These are phyloP conservation scores for Dolichoris vasculosae DNA, from an alignment of 1,140 invertebrate species.

Conservation along the genomic window DNA sequence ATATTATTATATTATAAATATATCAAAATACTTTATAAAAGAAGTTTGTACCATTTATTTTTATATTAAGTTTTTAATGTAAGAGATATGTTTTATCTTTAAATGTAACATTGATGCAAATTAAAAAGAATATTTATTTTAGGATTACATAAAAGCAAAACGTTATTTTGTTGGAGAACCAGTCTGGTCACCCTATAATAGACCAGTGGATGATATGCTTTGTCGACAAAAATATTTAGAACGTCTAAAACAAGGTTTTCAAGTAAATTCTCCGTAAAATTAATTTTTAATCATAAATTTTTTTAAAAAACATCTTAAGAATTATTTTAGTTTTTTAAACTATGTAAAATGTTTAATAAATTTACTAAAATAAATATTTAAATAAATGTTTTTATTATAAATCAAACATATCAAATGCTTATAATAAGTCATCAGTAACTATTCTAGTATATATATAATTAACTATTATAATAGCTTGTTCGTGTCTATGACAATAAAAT, in stretches of 20 bases:
- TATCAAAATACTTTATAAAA: too few relatives aligned
- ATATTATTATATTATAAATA: too few relatives aligned
- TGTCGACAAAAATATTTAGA: slow-evolving; percentile 83
- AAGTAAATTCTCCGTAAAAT: slow-evolving; percentile 54
- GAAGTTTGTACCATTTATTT: too few relatives aligned
- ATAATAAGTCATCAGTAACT: neutral
- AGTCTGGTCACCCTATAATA: slow-evolving; percentile 92
- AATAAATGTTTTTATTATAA: slow-evolving; percentile 11
- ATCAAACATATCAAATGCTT: neutral
- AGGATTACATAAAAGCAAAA: slow-evolving; percentile 92
- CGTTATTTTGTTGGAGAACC: slow-evolving; percentile 94
- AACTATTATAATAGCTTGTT: neutral
- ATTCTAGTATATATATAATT: neutral
- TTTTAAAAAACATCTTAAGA: too few relatives aligned
- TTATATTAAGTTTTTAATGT: neutral
- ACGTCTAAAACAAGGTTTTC: slow-evolving; percentile 77
- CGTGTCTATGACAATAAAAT: neutral
- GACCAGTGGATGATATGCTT: slow-evolving; percentile 91
- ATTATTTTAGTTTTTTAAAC: too few relatives aligned
- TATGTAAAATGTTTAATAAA: neutral
- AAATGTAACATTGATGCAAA: neutral
- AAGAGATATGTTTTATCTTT: neutral
- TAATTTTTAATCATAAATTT: slow-evolving; percentile 2
- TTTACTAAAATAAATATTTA: neutral
- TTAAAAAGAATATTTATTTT: slow-evolving; percentile 35